Conservation (phyloP, 1,140 invertebrate species). For the Elymnias hypermnestra region DNA sequence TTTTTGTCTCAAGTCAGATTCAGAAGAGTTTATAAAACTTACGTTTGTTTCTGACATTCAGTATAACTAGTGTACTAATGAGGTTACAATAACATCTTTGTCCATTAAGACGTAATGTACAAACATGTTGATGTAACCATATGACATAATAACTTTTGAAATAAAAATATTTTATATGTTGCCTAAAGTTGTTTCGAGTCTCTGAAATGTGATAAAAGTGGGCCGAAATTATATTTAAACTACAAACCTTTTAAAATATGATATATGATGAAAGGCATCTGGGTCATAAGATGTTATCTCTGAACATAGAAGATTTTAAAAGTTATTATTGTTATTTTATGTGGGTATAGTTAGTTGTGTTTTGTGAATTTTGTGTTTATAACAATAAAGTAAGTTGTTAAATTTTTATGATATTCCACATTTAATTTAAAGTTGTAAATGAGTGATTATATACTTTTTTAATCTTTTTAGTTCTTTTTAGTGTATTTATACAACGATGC, state of each 20-base stretch:
- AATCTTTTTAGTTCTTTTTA: no score
- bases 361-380: neutral
- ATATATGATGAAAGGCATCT: slow-evolving; percentile 38
- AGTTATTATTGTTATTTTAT: slow-evolving; percentile 15
- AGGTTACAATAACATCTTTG: slow-evolving; percentile 15
- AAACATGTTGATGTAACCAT: no score
- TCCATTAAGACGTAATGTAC: slow-evolving; percentile 14
- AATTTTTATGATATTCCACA: no score
- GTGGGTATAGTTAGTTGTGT: neutral
- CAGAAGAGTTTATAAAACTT: no score
- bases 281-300: slow-evolving; percentile 39
- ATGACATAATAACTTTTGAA: no score
- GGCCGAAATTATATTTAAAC: slow-evolving; percentile 14
- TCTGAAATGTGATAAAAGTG: slow-evolving; percentile 8
- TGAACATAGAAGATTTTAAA: slow-evolving; percentile 22
- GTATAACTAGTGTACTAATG: no score
- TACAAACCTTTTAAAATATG: slow-evolving; percentile 38
- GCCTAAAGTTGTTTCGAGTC: slow-evolving; percentile 6
- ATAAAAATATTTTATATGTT: slow-evolving; percentile 4
- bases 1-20: no score
- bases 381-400: no score
- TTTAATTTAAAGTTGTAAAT: no score
- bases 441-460: no score
- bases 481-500: no score
- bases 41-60: no score